A percentile compares a stretch with the other conserved stretches of the same genome.
Conservation (phyloP, 2,797 vertebrate species). For the Sparus aurata region DNA sequence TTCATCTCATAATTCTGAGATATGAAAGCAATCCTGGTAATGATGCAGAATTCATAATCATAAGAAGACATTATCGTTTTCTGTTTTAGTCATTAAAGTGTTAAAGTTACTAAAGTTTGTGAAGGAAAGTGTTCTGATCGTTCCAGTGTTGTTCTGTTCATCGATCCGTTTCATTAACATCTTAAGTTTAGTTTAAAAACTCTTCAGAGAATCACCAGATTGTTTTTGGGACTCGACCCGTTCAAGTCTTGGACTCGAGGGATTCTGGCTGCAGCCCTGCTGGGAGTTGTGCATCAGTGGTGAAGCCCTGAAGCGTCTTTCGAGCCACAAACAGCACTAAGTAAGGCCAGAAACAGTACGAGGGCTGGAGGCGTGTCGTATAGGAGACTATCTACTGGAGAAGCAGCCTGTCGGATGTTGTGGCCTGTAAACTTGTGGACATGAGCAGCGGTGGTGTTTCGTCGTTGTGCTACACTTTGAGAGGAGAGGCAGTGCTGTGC, state of each 20-base stretch:
- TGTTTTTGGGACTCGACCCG: conserved; percentile 3
- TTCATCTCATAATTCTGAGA: neutral
- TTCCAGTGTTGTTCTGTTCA: neutral
- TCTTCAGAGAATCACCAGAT: neutral
- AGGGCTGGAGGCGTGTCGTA: conserved; percentile 37
- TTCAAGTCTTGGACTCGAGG: neutral
- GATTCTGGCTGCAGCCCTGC: conserved; percentile 49
- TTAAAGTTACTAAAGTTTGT: neutral
- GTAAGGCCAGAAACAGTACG: conserved; percentile 51
- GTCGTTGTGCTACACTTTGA: conserved; percentile 63
- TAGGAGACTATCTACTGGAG: conserved; percentile 2
- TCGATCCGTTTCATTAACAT: neutral
- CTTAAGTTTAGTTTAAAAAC: neutral
- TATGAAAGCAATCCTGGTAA: neutral
- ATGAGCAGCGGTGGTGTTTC: conserved; percentile 48
- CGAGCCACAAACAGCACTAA: conserved; percentile 50
- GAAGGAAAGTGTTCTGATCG: neutral
- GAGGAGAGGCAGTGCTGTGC: conserved; percentile 75
- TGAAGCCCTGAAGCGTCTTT: conserved; percentile 55
- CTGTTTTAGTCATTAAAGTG: neutral
- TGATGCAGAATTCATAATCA: too few species aligned
- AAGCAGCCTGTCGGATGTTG: conserved; percentile 42
- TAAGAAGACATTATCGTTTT: too few species aligned
- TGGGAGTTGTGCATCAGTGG: conserved; percentile 58
- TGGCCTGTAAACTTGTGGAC: conserved; percentile 49